phyloP scores from a whole-genome alignment of 2,113 vertebrate species.

The Bubo scandiacus region DNA sequence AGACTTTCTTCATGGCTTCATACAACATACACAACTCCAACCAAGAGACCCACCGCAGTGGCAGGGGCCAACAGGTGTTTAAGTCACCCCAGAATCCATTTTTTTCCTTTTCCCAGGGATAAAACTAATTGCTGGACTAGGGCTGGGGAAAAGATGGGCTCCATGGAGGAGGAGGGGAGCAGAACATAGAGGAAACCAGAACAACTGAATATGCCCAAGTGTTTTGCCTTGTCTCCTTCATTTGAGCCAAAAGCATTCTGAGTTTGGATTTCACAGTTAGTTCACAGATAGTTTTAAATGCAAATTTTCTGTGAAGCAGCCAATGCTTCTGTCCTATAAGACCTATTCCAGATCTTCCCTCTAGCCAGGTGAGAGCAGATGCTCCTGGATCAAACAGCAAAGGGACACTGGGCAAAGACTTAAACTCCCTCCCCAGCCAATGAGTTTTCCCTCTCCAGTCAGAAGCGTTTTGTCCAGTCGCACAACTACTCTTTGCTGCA shows the following conservation, averaged over 20 bases:
- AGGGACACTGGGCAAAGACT: not conserved
- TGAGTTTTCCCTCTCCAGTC: not conserved
- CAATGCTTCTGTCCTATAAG: not conserved
- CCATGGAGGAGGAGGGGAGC: not conserved
- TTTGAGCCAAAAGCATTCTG: not conserved
- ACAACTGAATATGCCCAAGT: not conserved
- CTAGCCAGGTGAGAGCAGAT: not conserved
- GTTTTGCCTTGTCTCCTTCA: not conserved
- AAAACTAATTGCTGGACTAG: not conserved
- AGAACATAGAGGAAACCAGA: not conserved
- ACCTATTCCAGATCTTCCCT: not conserved
- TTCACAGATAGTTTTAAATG: not conserved
- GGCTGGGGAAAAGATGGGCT: not conserved
- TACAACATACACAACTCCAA: not conserved
- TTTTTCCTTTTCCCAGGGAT: not conserved
- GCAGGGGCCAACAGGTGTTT: not conserved
- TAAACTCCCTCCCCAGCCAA: not conserved
- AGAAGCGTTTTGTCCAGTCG: too few species aligned
- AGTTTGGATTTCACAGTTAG: not conserved
- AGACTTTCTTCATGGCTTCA: not conserved
- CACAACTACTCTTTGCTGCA: not conserved
- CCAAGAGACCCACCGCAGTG: not conserved
- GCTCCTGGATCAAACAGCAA: not conserved
- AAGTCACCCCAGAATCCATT: not conserved
- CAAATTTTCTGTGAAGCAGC: not conserved